Base-by-base conservation (phyloP, 1,140 invertebrate genomes). In the Cotesia glomerata region DNA sequence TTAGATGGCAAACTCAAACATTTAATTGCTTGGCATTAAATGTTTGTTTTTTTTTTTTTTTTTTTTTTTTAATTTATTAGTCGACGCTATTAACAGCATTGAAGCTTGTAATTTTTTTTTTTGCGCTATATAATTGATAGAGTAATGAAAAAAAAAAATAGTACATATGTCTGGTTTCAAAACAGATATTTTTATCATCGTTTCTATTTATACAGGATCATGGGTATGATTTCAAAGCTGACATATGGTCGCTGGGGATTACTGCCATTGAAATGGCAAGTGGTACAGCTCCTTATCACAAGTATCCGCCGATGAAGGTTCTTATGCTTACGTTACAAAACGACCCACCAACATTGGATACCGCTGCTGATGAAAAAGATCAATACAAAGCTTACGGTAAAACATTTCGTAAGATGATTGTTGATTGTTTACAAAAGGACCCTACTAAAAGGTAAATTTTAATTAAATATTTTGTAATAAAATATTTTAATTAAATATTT, bases 231-330 rank as follows among this genome's bases (percentile, higher is more conserved):
- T 99, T 97, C 86, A 99, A 99, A 88, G 98, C 98, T n/a, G 98
- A 99, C 82, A 99, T 99, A 75, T 99, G 98, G 98, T 98, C 97
- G 34, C 95, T 99, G 86, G 98, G 98, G 34, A 99, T 99, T 71
- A 99, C 98, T 0, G 97, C 97, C 0, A 99, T 99, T 77, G 98
- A 99, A 89, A 93, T 99, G 91, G 98, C 98, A 0, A 98, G 97
- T 7, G 98, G 98, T 11, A 98, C 97, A 8, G 98, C 98, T 0
- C 98, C 98, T 0, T 99, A 99, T 85, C 97, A 99, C 83, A 99
- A 98, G 84, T 99, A 97, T 87, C 97, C 98, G 52, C 97, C 98
- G 0, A 99, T 99, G 98, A 99, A 99, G 87, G 97, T 99, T 3
- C 88, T 99, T 8, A 99, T 99, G 97, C 87, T 99, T 39, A 99